Percentiles rank a stretch among this genome's conserved stretches.
These are phyloP conservation scores for Falcunculus frontatus DNA, from an alignment of 2,113 vertebrate species.

Conservation along the genomic window DNA sequence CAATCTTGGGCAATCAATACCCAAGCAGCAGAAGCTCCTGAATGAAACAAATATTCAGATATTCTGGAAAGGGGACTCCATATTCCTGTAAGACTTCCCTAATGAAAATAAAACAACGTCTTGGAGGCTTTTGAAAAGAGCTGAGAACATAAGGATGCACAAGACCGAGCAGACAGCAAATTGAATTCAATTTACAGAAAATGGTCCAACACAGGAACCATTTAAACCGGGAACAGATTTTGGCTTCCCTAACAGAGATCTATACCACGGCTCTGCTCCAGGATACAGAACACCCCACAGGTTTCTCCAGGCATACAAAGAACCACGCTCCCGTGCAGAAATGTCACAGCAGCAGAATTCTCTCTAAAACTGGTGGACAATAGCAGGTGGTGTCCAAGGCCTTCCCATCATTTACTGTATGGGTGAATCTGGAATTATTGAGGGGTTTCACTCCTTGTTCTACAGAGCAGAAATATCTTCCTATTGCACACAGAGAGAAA, in stretches of 20 bases:
- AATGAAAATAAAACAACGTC: not conserved
- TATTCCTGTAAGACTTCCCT: not conserved
- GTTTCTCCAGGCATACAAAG: not conserved
- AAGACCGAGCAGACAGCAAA: not conserved
- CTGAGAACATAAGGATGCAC: not conserved
- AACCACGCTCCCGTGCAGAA: fast-evolving
- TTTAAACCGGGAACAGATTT: not conserved
- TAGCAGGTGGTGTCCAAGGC: fast-evolving
- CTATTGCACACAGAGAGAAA: not conserved
- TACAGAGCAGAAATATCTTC: not conserved
- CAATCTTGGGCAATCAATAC: not conserved
- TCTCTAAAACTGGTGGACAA: not conserved
- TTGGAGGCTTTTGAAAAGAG: not conserved
- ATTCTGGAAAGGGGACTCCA: not conserved
- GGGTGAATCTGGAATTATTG: not conserved
- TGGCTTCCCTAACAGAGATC: not conserved
- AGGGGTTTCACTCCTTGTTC: not conserved
- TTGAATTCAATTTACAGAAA: not conserved
- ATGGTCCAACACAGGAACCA: not conserved
- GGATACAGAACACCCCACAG: no score
- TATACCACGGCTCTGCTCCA: not conserved
- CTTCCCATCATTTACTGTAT: not conserved
- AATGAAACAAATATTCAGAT: not conserved
- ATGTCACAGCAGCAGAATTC: not conserved
- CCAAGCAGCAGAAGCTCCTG: not conserved